Evolutionary conservation across 2,797 vertebrate genomes (phyloP), one percentile per base, ranked within the genome.

Genomic region (Darevskia nairensis): DNA sequence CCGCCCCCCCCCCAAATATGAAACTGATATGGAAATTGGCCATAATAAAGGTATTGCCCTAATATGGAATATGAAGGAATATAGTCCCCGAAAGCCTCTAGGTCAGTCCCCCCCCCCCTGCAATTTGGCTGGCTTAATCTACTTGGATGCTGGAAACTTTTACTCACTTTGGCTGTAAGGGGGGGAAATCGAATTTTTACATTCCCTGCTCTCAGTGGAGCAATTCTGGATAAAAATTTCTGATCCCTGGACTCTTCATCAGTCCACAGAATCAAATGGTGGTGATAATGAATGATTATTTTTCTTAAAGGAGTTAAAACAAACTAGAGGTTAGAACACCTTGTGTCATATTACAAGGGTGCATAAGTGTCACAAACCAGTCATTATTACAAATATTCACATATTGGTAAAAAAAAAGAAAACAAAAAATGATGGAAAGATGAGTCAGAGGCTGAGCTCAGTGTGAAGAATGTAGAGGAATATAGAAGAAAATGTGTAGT

Each of bases 111-210:
- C 50, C 50, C 46, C 46, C 50, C 50, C 50, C 3, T 0, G 11
- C 50, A 50, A 50, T 50, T 50, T 50, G 50, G 46, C 11, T 50
- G 46, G 50, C 50, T 50, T 50, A 50, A 50, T 50, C 69, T 68
- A 32, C 82, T 88, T 23, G 90, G 66, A 66, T 61, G 35, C 10
- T n/a, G 29, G 19, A 41, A 2, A 77, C 81, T 88, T 81, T 81
- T 39, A 81, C 13, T 50, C 50, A 50, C 50, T 50, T 50, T 50
- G 50, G 3, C 11, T 50, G 46, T 3, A 50, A 13, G 50, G 50
- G 9, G 9, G 10, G 50, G 11, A 3, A 13, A 50, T 50, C 50
- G 11, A 50, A 50, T 50, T 50, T 50, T 50, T 50, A 50, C 50
- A 50, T 13, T 50, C 50, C 11, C 11, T 50, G 50, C 13, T 50